Evolutionary conservation across 2,888 invertebrate genomes (phyloP), one percentile per base, ranked within the genome.

Genomic region (Nesidiocoris tenuis): DNA sequence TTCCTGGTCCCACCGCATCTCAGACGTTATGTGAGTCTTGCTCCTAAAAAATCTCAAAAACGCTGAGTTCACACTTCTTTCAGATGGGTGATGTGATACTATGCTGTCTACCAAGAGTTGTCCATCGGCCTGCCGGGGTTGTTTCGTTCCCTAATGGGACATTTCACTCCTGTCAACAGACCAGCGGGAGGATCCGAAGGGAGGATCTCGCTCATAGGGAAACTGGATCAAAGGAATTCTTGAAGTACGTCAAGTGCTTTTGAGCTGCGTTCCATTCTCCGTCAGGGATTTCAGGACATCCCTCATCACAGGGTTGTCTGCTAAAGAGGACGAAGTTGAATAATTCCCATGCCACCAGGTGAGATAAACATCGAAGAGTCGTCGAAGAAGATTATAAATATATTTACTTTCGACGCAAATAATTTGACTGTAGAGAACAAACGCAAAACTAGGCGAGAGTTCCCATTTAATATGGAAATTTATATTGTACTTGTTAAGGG

Each of bases 191-290:
- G 5, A 39, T 39, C 12, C 39, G 39, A 39, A 12, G 39, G 12
- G 39, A 39, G 39, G 39, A 39, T 39, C 39, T 39, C 12, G 39
- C 39, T 39, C 70, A 59, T 70, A 59, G 24, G 23, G 70, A 57
- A n/a, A 21, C 39, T 59, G 61, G 61, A 61, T 72, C 72, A 72
- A 72, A 72, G 55, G 61, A 54, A 72, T 72, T 72, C 72, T 72
- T 63, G 72, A 54, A 54, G 21, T 70, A 61, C 16, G 61, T 61
- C 72, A 61, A 72, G 70, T 61, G 61, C 72, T 72, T 72, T 72
- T 61, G 72, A 39, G 17, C 70, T 24, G 57, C 70, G 70, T 70
- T 70, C 70, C 70, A 61, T 70, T 70, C 39, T 39, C 3, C 12
- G 39, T 39, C 39, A 39, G 39, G 39, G 12, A 39, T 3, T 39